phyloP scores from a whole-genome alignment of 2,888 invertebrate species.

The Xestia xanthographa region DNA sequence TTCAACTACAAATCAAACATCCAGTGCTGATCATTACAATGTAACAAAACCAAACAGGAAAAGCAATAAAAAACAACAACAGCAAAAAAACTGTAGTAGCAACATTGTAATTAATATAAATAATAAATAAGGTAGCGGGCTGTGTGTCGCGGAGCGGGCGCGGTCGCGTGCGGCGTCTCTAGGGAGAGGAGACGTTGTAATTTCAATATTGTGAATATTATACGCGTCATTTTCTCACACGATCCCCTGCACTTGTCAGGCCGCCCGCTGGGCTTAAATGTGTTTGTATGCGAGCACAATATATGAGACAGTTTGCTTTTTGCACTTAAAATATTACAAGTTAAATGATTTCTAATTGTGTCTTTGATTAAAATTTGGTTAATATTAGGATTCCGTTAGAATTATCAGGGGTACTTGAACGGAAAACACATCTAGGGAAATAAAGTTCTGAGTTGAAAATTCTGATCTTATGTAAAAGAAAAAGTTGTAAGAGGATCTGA shows the following conservation, averaged over 20 bases:
- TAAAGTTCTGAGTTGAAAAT: background rate
- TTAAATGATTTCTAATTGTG: slow-evolving; percentile 22
- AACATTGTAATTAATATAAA: slow-evolving; percentile 83
- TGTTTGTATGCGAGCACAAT: slow-evolving; percentile 46
- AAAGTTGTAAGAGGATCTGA: slow-evolving; percentile 4
- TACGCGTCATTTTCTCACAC: slow-evolving; percentile 86
- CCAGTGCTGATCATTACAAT: slow-evolving; percentile 36
- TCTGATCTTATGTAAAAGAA: slow-evolving; percentile 3
- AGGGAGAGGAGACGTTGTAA: slow-evolving; percentile 74
- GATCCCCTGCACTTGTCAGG: slow-evolving; percentile 72
- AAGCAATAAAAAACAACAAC: slow-evolving; percentile 65
- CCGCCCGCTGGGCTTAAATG: slow-evolving; percentile 70
- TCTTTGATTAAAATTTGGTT: background rate
- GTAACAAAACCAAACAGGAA: slow-evolving; percentile 45
- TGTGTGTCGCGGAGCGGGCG: slow-evolving; percentile 72
- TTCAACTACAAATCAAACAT: slow-evolving; percentile 26
- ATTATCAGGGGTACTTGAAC: background rate
- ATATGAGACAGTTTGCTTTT: slow-evolving; percentile 46
- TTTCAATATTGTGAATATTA: slow-evolving; percentile 86
- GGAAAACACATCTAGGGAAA: background rate
- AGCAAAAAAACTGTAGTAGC: slow-evolving; percentile 75
- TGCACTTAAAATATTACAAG: slow-evolving; percentile 10
- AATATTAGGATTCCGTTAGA: background rate
- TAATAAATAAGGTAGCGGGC: slow-evolving; percentile 83
- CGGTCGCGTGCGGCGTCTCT: slow-evolving; percentile 75